Conservation (phyloP, 2,888 invertebrate genomes). For the Diloba caeruleocephala region DNA sequence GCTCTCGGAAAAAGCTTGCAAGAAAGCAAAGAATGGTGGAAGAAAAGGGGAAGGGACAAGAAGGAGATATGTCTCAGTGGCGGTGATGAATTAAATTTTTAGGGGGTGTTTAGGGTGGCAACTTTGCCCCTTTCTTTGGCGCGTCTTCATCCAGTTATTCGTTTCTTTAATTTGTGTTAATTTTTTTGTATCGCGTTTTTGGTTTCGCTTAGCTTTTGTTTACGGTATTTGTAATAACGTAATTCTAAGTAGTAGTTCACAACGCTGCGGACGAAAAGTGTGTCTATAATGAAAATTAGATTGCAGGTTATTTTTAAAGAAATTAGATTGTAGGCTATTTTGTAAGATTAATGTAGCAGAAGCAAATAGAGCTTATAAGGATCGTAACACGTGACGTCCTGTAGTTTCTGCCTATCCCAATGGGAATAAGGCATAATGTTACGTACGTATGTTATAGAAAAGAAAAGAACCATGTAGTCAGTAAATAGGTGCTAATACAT, state of each 20-base stretch:
- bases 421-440: no score
- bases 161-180: slow-evolving; percentile 85
- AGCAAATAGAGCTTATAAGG: no score
- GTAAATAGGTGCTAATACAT: no score
- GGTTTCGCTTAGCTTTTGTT: slow-evolving; percentile 22
- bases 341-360: no score
- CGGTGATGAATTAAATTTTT: slow-evolving; percentile 89
- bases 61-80: slow-evolving; percentile 86
- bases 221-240: slow-evolving; percentile 13
- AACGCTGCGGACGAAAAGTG: neutral
- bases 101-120: slow-evolving; percentile 81
- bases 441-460: no score
- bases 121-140: slow-evolving; percentile 81
- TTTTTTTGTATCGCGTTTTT: slow-evolving; percentile 67
- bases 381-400: no score
- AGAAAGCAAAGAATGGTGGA: slow-evolving; percentile 88
- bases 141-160: slow-evolving; percentile 82
- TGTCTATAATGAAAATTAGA: no score
- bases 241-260: neutral
- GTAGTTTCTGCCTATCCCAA: no score
- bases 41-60: slow-evolving; percentile 85
- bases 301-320: no score
- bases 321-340: no score
- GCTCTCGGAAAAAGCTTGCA: slow-evolving; percentile 85
- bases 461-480: no score